Base-by-base conservation (phyloP, 2,888 invertebrate species). In the Mayetiola destructor region DNA sequence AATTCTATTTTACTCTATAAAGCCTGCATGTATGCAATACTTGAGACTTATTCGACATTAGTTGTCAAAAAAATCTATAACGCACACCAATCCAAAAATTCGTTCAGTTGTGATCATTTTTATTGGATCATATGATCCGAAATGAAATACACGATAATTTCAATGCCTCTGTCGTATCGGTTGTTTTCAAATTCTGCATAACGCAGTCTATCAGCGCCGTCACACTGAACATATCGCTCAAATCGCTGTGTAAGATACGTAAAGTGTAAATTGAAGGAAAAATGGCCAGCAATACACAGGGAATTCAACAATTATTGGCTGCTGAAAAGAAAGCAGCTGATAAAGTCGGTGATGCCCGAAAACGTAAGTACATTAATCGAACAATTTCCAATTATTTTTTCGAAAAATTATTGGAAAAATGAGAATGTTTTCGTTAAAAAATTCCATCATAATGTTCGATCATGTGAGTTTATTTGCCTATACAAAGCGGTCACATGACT, bases 261-360 rank as follows among this genome's bases (percentile, higher is more conserved):
- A 9, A 9, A 9, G 12, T 32, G 6, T 32, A 32, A 32, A 32
- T 9, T 9, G 32, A 32, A 32, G 32, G 8, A 29, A 60, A 59
- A 63, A 69, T 73, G 72, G 68, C 71, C 58, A 69, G 71, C 62
- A 68, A 72, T 63, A 68, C 70, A n/a, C 71, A 72, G 60, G 73
- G 73, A 58, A 73, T 73, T 61, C 73, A 72, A 63, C 74, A 71
- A 63, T 65, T 71, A 57, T 64, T 72, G 63, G 66, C 69, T 52
- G 73, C 72, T 23, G 72, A 73, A 64, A 73, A 73, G 64, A 68
- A 68, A 62, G 73, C 72, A 21, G 72, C 73, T 23, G 73, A 73
- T 64, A 73, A 72, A 64, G 73, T 73, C 12, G 65, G 69, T 14
- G 73, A 73, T 63, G 73, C 73, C 21, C 66, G 72, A 63, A 73